phyloP scores from a whole-genome alignment of 2,113 vertebrate genomes.

The Chrysochloris asiatica region DNA sequence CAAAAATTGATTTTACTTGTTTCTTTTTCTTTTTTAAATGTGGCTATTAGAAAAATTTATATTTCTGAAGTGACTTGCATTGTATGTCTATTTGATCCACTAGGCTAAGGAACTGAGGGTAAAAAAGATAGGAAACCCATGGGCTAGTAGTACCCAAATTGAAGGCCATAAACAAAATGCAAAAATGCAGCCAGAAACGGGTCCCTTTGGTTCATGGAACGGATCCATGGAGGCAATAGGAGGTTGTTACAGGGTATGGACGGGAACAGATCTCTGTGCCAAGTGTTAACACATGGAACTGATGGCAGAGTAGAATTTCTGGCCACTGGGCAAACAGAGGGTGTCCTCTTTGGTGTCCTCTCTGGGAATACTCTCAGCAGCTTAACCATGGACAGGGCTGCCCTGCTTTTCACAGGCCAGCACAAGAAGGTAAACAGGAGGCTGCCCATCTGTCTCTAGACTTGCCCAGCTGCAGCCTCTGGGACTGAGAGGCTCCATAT shows the following conservation, averaged over 20 bases:
- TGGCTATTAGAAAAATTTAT: not conserved
- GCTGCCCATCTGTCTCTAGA: not conserved
- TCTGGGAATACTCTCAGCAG: not conserved
- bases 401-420: not conserved
- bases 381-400: not conserved
- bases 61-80: not conserved
- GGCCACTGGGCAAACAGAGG: not conserved
- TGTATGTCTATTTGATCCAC: not conserved
- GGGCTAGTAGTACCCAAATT: not conserved
- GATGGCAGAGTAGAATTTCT: not conserved
- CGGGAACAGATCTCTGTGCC: not conserved
- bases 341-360: not conserved
- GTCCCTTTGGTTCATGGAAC: not conserved
- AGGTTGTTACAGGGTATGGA: not conserved
- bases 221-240: not conserved
- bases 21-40: slow-evolving; percentile 1
- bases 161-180: not conserved
- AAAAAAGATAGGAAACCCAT: not conserved
- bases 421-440: not conserved
- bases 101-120: not conserved
- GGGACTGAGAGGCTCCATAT: not conserved
- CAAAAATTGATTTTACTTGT: not conserved
- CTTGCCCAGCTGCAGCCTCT: not conserved
- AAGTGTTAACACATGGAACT: not conserved
- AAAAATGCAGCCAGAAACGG: not conserved